Evolutionary conservation across 2,797 vertebrate species (phyloP), one percentile per base, ranked within the genome.

Genomic region (Cichlasoma orientale): DNA sequence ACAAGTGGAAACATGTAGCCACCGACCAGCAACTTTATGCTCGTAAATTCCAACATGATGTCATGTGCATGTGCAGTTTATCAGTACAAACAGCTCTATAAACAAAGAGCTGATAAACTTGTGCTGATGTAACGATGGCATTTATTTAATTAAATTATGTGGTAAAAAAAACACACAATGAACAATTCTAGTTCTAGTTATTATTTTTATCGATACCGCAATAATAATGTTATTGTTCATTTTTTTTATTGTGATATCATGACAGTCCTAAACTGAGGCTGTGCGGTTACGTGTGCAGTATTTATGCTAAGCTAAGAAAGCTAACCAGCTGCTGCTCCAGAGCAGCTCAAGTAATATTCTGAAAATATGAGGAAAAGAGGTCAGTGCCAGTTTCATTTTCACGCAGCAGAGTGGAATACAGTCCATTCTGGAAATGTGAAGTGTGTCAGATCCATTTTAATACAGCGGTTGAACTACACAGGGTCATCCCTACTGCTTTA

Each of bases 401-500:
- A 25, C 10, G 3, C 8, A 63, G 2, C 38, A 0, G 16, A 63
- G 36, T 44, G 21, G 23, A 63, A 25, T 63, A 11, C 8, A 44
- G 14, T 47, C 2, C 0, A 47, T 66, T 0, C 61, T 66, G 38
- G 25, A 18, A 63, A 23, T 63, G 23, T 66, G 25, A 56, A 74
- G 23, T 7, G 1, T 38, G 1, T 78, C 47, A 13, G 19, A 44
- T 8, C n/a, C n/a, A 66, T 56, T 81, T 52, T 47, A 31, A 73
- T 68, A 44, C 16, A 54, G 7, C 13, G 21, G 41, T 33, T 58
- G 36, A 41, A 50, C 36, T 12, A 12, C 68, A 56, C 7, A 1
- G n/a, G 7, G 29, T 23, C 52, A 23, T 57, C 29, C 44, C 73
- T 74, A 63, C 71, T 18, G 68, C 57, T 57, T 84, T 5, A 61